Conservation (phyloP, 2,888 invertebrate species). For the Amitus sp. region DNA sequence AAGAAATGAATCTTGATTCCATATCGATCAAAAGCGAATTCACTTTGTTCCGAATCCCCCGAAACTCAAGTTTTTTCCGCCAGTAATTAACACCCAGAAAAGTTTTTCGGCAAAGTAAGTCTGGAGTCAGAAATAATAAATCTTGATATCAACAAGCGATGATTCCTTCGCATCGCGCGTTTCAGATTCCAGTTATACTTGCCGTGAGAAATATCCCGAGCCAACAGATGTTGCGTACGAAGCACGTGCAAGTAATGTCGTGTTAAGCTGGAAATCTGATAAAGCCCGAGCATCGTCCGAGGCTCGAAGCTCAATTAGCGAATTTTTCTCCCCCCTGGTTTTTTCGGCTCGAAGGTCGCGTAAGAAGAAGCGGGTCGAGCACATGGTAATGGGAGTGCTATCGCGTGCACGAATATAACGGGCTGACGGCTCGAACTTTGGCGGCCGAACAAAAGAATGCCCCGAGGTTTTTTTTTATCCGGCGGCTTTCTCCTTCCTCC, state of each 20-base stretch:
- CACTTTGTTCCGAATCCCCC: no score
- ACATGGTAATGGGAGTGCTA: background rate
- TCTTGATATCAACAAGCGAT: background rate
- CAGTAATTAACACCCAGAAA: no score
- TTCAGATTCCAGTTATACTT: slow-evolving; percentile 31
- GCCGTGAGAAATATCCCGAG: slow-evolving; percentile 32
- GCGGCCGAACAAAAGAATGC: no score
- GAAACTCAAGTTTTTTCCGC: no score
- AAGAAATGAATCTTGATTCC: no score
- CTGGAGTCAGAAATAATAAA: background rate
- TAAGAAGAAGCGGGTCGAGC: no score
- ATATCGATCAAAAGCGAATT: no score
- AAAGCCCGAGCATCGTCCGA: slow-evolving; percentile 17
- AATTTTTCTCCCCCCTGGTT: background rate
- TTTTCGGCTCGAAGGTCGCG: background rate
- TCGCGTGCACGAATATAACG: background rate
- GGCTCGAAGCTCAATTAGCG: background rate
- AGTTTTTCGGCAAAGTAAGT: no score
- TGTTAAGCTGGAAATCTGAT: slow-evolving; percentile 40
- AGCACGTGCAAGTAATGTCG: slow-evolving; percentile 39
- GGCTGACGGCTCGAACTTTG: no score
- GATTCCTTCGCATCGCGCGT: background rate
- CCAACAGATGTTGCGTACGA: slow-evolving; percentile 38
- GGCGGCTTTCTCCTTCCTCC: no score
- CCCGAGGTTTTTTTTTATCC: no score